Evolutionary conservation across 2,888 invertebrate species (phyloP), one percentile per base, ranked within the genome.

Genomic region (Acronicta aceris): DNA sequence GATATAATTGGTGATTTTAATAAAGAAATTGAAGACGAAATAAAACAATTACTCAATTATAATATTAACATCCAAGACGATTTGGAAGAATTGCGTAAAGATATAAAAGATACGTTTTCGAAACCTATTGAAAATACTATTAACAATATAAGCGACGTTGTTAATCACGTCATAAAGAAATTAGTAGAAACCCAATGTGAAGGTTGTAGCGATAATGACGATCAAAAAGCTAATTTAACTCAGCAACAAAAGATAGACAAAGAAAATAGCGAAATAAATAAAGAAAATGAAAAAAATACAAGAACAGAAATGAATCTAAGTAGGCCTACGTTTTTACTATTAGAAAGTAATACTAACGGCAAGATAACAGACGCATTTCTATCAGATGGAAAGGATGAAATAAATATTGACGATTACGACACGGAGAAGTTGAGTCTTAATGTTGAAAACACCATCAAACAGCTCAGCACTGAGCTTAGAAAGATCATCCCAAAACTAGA

Each of bases 1-100:
- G 92, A 95, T 78, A 95, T 95, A 46, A 95, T 95, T 63, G 95
- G 95, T 27, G 95, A 96, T 83, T 96, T 96, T 73, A 95, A 95
- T 64, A 95, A 95, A 83, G 96, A 96, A 89, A 90, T 96, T 42
- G 95, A 95, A 88, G 95, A 95, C 62, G 95, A 95, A 90, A 94
- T 95, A 54, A 95, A 93, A 70, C 91, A 92, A 71, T 85, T 95
- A 66, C 82, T 93, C 33, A 93, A 93, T 80, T 91, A 93, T 71
- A 94, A 94, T 68, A 90, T 94, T 25, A 93, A 93, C 76, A 93
- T 93, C 73, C 89, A 93, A 82, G 92, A 92, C 50, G 93, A 94
- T 66, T 83, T 95, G 80, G 89, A 94, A 79, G 94, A 94, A 81
- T 80, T 95, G 63, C 86, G 93, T 58, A 92, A 92, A 80, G 95